phyloP scores from a whole-genome alignment of 2,113 vertebrate species.

The Tupaia chinensis region DNA sequence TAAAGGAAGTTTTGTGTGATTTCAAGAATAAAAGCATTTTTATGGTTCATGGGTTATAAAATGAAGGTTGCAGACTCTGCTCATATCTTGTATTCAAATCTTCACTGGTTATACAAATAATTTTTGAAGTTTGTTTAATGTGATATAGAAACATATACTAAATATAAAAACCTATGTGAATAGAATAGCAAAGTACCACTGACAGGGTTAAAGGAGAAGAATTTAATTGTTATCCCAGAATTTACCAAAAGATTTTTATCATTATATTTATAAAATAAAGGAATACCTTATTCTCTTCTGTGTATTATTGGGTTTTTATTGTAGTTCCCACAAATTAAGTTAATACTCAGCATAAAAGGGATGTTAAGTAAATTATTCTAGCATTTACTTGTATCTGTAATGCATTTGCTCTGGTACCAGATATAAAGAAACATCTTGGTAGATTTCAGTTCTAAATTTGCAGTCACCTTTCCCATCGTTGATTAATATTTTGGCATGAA shows the following conservation, averaged over 20 bases:
- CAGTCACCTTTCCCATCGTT: not conserved
- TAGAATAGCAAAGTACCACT: constrained; percentile 36
- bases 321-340: not conserved
- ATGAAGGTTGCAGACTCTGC: constrained; percentile 43
- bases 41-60: constrained; percentile 1
- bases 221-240: not conserved
- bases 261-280: constrained; percentile 44
- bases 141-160: not conserved
- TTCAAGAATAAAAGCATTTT: constrained; percentile 57
- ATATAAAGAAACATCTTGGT: not conserved
- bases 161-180: constrained; percentile 14
- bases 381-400: not conserved
- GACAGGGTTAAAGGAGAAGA: not conserved
- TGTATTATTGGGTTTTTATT: constrained; percentile 13
- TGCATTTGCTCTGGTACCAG: not conserved
- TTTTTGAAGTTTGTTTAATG: constrained; percentile 53
- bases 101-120: constrained; percentile 35
- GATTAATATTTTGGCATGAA: constrained; percentile 47
- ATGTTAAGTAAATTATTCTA: constrained; percentile 50
- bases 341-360: not conserved
- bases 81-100: constrained; percentile 30
- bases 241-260: not conserved
- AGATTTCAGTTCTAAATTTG: constrained; percentile 44
- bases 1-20: not conserved
- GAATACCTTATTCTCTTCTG: not conserved